These are phyloP conservation scores for Calliphora vicina DNA, from an alignment of 1,140 invertebrate species.

Conservation along the genomic window DNA sequence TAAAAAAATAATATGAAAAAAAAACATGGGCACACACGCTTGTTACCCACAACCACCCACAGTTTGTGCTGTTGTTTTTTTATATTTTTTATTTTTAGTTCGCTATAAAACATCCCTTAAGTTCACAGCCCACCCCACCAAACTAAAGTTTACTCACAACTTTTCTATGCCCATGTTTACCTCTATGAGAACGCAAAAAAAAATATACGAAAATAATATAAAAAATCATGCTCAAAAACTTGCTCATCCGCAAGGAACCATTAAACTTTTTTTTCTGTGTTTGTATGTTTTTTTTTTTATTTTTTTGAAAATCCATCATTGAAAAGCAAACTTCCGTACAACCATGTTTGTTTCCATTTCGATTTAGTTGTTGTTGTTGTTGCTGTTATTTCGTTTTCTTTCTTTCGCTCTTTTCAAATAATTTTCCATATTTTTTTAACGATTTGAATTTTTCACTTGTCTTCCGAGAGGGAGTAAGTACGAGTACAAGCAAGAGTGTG, in stretches of 20 bases:
- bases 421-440: slow-evolving; percentile 34
- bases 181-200: background rate
- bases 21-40: background rate
- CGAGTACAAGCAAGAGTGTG: background rate
- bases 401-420: slow-evolving; percentile 9
- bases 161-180: background rate
- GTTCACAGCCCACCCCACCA: background rate
- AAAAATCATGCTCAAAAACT: slow-evolving; percentile 43
- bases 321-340: slow-evolving; percentile 56
- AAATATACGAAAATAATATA: background rate
- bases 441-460: background rate
- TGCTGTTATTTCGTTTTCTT: background rate
- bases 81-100: too few species aligned
- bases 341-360: slow-evolving; percentile 44
- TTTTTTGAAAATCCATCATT: slow-evolving; percentile 62
- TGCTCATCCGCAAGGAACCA: slow-evolving; percentile 60
- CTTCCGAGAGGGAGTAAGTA: background rate
- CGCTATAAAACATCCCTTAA: background rate
- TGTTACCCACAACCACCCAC: slow-evolving; percentile 13
- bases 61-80: too few species aligned
- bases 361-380: slow-evolving; percentile 19
- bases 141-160: background rate
- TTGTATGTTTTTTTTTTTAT: slow-evolving; percentile 40
- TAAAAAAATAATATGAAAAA: background rate
- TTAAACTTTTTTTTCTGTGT: slow-evolving; percentile 51